Evolutionary conservation across 2,888 invertebrate genomes (phyloP).

Genomic region (Melipona bicolor): DNA sequence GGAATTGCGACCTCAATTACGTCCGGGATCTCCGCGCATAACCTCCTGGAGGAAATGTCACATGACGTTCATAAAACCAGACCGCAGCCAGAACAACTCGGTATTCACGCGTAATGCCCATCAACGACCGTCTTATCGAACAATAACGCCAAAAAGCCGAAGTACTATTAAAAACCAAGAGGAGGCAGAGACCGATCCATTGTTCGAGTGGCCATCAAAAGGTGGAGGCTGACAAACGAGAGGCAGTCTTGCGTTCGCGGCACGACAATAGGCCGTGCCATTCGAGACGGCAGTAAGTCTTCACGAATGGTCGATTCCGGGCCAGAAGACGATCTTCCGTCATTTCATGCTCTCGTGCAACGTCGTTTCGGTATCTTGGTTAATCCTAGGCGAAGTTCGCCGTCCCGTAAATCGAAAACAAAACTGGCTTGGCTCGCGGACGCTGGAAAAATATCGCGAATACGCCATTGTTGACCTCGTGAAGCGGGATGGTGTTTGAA

Average conservation of each 20-base stretch:
- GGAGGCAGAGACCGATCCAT: slow-evolving; percentile 19
- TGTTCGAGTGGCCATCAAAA: slow-evolving; percentile 35
- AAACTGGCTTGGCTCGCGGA: not conserved
- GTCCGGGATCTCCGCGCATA: not conserved
- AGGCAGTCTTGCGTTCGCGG: slow-evolving; percentile 23
- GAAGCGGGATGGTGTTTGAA: not conserved
- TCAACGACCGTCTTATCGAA: not conserved
- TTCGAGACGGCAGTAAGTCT: slow-evolving; percentile 20
- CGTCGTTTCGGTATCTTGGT: slow-evolving; percentile 26
- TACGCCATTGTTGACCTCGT: slow-evolving; percentile 47
- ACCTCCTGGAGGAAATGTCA: not conserved
- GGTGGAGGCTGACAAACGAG: slow-evolving; percentile 1
- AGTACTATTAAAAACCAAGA: not conserved
- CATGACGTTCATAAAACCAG: not conserved
- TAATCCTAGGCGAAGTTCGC: slow-evolving; percentile 10
- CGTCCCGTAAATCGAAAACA: slow-evolving; percentile 33
- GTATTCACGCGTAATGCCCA: not conserved
- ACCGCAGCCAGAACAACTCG: not conserved
- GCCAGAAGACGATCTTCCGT: not conserved
- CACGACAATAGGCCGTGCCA: slow-evolving; percentile 28
- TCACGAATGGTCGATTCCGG: slow-evolving; percentile 40
- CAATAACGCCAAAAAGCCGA: not conserved
- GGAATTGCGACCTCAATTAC: no score
- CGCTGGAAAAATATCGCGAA: slow-evolving; percentile 9
- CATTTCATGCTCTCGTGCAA: slow-evolving; percentile 8